These are phyloP conservation scores for Naja naja DNA, from an alignment of 2,113 vertebrate species.

Conservation along the genomic window DNA sequence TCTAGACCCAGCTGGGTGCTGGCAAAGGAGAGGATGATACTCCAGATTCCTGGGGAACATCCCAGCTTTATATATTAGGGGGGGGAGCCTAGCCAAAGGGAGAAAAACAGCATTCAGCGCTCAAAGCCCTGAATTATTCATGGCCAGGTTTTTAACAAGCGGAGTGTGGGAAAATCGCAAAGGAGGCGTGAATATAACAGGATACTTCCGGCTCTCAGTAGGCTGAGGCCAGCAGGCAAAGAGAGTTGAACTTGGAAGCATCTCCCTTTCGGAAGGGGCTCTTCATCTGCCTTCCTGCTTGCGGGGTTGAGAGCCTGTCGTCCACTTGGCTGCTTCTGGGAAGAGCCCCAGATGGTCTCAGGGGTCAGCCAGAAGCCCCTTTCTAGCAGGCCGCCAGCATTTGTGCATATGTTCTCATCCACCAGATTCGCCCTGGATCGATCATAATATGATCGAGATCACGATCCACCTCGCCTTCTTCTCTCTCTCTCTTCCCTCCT, in stretches of 20 bases:
- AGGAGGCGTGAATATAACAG: not conserved
- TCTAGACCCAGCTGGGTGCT: not conserved
- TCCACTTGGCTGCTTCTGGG: not conserved
- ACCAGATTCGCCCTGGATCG: too few relatives aligned
- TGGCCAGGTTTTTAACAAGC: not conserved
- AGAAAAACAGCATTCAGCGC: not conserved
- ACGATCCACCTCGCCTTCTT: too few relatives aligned
- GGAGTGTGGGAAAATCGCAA: not conserved
- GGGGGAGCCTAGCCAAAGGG: not conserved
- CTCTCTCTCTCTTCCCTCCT: too few relatives aligned
- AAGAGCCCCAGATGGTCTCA: not conserved
- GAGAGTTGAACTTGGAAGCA: not conserved
- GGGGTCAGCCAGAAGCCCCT: not conserved
- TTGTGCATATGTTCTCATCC: too few relatives aligned
- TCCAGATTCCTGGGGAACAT: not conserved
- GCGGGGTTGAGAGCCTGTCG: not conserved
- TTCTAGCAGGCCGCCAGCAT: not conserved
- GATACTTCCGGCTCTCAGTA: not conserved
- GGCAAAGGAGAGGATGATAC: not conserved
- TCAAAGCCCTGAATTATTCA: not conserved
- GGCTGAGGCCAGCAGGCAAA: not conserved
- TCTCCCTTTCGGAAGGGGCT: not conserved
- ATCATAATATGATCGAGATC: too few relatives aligned
- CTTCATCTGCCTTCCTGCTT: not conserved
- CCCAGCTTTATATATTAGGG: not conserved